Evolutionary conservation across 1,140 invertebrate genomes (phyloP), one percentile per base, ranked within the genome.

Genomic region (Leptopilina boulardi): DNA sequence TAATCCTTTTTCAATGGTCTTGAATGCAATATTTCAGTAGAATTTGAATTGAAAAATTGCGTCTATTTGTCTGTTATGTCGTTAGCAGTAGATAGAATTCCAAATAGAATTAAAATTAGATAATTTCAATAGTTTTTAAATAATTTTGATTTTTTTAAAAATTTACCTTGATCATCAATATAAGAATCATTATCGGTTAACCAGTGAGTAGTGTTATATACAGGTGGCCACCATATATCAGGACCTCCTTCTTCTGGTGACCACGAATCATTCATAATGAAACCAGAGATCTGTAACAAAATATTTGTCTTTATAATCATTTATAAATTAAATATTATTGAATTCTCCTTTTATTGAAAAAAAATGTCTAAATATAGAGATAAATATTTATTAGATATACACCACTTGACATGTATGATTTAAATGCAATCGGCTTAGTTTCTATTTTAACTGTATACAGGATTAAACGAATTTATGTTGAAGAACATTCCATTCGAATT

Each of bases 261-360:
- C 84, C 72, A 82, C 70, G 80, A 79, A 21, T 9, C 42, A 70
- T 86, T 83, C 80, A 81, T 86, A 70, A 47, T 81, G 75, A 10
- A 8, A 54, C 23, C 34, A 19, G 42, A 15, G 15, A 66, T 66
- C 59, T 66, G 59, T 6, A 66, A 66, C 59, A 66, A n/a, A n/a
- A n/a, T n/a, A n/a, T n/a, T n/a, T n/a, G n/a, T n/a, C n/a, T n/a
- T n/a, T n/a, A n/a, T n/a, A n/a, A n/a, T n/a, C n/a, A n/a, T n/a
- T n/a, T n/a, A n/a, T n/a, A n/a, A n/a, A n/a, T n/a, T n/a, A n/a
- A n/a, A n/a, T n/a, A n/a, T n/a, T n/a, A n/a, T n/a, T n/a, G n/a
- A n/a, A n/a, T n/a, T n/a, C n/a, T n/a, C n/a, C n/a, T n/a, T n/a
- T n/a, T n/a, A n/a, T n/a, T n/a, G n/a, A n/a, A n/a, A n/a, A n/a